These are phyloP conservation scores for Atethmia centrago DNA, from an alignment of 2,888 invertebrate species.

Conservation along the genomic window DNA sequence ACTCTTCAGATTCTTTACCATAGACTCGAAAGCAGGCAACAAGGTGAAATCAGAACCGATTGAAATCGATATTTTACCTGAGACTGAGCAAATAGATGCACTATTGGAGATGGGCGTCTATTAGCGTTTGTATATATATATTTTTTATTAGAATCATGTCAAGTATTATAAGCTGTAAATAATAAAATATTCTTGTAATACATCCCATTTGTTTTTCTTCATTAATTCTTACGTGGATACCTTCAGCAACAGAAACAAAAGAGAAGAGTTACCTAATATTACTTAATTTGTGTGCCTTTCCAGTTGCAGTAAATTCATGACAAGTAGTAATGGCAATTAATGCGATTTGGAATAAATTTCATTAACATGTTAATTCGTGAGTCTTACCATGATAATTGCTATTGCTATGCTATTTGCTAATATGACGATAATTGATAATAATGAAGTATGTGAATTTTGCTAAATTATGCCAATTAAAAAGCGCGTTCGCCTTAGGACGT, in stretches of 20 bases:
- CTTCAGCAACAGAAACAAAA: not conserved
- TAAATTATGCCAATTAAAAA: no score
- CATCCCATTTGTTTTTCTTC: constrained; percentile 9
- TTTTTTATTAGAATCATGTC: constrained; percentile 58
- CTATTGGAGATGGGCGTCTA: constrained; percentile 85
- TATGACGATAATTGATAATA: no score
- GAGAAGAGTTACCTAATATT: not conserved
- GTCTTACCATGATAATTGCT: no score
- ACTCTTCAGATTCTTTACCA: constrained; percentile 88
- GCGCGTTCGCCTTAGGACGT: no score
- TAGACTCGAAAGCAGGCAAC: constrained; percentile 78
- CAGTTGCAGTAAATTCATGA: not conserved
- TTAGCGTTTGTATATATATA: constrained; percentile 63
- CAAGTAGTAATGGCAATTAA: no score
- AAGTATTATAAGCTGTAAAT: constrained; percentile 58
- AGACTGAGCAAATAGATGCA: constrained; percentile 87
- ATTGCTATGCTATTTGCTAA: no score
- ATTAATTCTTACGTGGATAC: not conserved
- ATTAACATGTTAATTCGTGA: no score
- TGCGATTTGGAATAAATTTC: no score
- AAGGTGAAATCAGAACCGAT: constrained; percentile 79
- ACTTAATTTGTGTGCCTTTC: not conserved
- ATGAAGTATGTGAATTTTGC: no score
- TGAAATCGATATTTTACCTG: constrained; percentile 86
- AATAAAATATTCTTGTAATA: constrained; percentile 50